Percentiles rank a stretch among this genome's conserved stretches.
Evolutionary conservation across 2,797 vertebrate species (phyloP).

Genomic region (Eleutherodactylus coqui): DNA sequence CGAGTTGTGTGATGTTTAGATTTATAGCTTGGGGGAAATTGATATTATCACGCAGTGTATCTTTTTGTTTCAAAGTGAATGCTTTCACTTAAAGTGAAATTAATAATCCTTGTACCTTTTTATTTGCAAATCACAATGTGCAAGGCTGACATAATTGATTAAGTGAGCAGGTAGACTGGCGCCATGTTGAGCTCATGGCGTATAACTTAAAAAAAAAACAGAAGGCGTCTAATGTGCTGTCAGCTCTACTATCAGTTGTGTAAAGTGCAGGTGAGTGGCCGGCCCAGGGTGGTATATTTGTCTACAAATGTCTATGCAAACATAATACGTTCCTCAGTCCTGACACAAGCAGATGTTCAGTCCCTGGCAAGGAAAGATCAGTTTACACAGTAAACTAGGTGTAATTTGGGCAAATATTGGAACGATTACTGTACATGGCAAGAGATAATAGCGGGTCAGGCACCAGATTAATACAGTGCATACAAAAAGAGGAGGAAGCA

Average conservation of each 20-base stretch:
- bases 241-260: slow-evolving; percentile 67
- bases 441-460: slow-evolving; percentile 81
- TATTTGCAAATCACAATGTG: slow-evolving; percentile 49
- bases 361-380: slow-evolving; percentile 73
- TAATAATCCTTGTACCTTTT: slow-evolving; percentile 64
- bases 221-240: slow-evolving; percentile 69
- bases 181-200: slow-evolving; percentile 67
- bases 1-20: slow-evolving; percentile 14
- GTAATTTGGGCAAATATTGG: slow-evolving; percentile 94
- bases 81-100: slow-evolving; percentile 63
- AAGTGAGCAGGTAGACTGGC: slow-evolving; percentile 68
- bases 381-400: slow-evolving; percentile 83
- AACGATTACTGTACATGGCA: slow-evolving; percentile 82
- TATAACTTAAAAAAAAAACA: slow-evolving; percentile 64
- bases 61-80: slow-evolving; percentile 50
- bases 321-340: slow-evolving; percentile 68
- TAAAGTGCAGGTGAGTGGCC: slow-evolving; percentile 66
- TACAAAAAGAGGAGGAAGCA: slow-evolving; percentile 67
- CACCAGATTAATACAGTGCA: slow-evolving; percentile 77
- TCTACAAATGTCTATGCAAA: slow-evolving; percentile 76
- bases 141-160: slow-evolving; percentile 67
- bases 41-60: not conserved
- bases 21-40: slow-evolving; percentile 50
- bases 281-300: slow-evolving; percentile 74
- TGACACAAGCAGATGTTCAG: slow-evolving; percentile 74